Percentiles rank a stretch among this genome's conserved stretches.
phyloP scores from a whole-genome alignment of 2,888 invertebrate genomes.

The Dicyrtomina minuta region DNA sequence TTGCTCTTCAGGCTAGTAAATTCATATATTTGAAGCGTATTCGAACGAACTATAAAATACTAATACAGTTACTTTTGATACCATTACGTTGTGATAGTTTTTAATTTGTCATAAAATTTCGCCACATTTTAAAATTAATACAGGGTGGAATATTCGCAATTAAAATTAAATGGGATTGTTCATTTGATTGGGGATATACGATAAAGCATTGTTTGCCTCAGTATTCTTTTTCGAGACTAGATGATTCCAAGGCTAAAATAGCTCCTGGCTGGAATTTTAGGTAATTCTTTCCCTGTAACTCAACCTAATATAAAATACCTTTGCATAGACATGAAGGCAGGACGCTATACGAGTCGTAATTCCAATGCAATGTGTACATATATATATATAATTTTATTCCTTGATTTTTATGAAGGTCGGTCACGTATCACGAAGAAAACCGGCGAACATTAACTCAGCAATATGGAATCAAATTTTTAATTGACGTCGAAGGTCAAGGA shows the following conservation, averaged over 20 bases:
- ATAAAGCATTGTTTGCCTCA: conserved; percentile 58
- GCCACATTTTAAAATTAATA: no score
- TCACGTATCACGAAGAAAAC: conserved; percentile 56
- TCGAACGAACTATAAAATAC: neutral
- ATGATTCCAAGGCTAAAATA: conserved; percentile 56
- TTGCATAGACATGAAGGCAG: no score
- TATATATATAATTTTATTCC: no score
- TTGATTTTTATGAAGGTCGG: conserved; percentile 54
- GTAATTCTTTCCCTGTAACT: no score
- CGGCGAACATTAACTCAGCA: conserved; percentile 58
- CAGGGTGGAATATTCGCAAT: conserved; percentile 59
- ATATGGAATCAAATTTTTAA: conserved; percentile 59
- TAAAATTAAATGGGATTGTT: conserved; percentile 58
- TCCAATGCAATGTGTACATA: no score
- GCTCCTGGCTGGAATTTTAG: conserved; percentile 60
- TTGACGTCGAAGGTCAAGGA: conserved; percentile 58
- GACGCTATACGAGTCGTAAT: no score
- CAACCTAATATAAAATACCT: no score
- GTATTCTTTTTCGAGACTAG: conserved; percentile 59
- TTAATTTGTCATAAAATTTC: neutral
- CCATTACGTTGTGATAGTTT: neutral
- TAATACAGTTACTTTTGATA: neutral
- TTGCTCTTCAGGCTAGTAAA: conserved; percentile 37
- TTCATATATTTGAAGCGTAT: neutral
- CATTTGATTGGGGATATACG: conserved; percentile 57